Evolutionary conservation across 2,888 invertebrate species (phyloP).

Genomic region (Aromia moschata): DNA sequence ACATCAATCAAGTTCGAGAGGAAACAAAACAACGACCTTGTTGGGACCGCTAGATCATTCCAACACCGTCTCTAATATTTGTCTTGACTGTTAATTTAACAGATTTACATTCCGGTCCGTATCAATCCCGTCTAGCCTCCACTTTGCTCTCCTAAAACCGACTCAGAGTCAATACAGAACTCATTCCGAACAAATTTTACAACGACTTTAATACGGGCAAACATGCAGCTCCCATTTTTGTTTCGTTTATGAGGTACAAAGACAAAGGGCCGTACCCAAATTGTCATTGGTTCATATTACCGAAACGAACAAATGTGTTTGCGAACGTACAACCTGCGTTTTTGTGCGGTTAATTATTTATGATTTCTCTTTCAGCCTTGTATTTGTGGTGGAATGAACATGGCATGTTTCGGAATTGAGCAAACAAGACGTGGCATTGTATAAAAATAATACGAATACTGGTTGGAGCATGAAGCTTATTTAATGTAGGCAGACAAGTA

Average conservation of each 20-base stretch:
- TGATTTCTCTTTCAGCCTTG: no score
- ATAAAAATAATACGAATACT: no score
- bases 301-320: no score
- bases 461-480: no score
- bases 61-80: constrained; percentile 42
- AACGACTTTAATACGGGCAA: constrained; percentile 21
- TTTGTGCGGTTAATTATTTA: no score
- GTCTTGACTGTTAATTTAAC: constrained; percentile 50
- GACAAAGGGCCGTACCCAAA: constrained; percentile 11
- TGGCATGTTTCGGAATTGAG: no score
- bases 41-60: constrained; percentile 17
- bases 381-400: no score
- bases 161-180: constrained; percentile 41
- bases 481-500: no score
- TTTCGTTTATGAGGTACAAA: constrained; percentile 2
- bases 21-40: constrained; percentile 19
- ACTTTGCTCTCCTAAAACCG: constrained; percentile 39
- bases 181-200: constrained; percentile 39
- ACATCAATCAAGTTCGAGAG: constrained; percentile 20
- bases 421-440: no score
- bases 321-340: no score
- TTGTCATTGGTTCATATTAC: constrained; percentile 4
- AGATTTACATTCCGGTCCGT: constrained; percentile 47
- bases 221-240: constrained; percentile 21
- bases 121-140: constrained; percentile 44